Percentiles rank a stretch among this genome's conserved stretches.
Conservation (phyloP, 2,113 vertebrate species). For the Rousettus leschenaultii region DNA sequence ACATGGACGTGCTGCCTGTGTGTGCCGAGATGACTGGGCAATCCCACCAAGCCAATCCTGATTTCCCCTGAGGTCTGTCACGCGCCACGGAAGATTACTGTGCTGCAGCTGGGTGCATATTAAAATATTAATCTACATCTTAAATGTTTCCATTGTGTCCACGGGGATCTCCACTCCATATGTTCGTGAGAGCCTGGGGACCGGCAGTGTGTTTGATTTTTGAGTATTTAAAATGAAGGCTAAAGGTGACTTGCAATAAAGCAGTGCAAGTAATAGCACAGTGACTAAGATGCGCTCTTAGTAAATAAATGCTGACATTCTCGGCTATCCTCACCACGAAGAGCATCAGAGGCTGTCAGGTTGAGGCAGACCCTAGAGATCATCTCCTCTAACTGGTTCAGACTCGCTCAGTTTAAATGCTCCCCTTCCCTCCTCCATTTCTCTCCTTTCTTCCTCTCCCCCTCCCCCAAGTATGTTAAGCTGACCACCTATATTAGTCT, state of each 20-base stretch:
- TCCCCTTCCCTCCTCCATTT: neutral
- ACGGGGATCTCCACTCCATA: neutral
- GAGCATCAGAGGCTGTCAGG: neutral
- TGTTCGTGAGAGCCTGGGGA: constrained; percentile 7
- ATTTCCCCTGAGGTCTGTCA: neutral
- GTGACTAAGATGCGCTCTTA: neutral
- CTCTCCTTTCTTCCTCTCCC: neutral
- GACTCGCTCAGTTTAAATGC: neutral
- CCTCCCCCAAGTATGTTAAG: neutral
- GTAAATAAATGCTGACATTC: neutral
- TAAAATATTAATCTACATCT: constrained; percentile 48
- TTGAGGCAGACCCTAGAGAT: neutral
- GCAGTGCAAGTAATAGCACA: neutral
- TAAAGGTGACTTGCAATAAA: constrained; percentile 33
- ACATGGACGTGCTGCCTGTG: neutral
- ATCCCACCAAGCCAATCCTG: fast-evolving
- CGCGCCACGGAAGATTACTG: neutral
- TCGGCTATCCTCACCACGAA: neutral
- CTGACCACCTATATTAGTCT: neutral
- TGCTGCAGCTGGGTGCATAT: neutral
- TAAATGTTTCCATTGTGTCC: neutral
- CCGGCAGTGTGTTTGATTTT: neutral
- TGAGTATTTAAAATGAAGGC: constrained; percentile 37
- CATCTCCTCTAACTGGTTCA: neutral
- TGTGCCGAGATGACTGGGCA: neutral